Conservation (phyloP, 1,140 invertebrate species). For the Caerostris extrusa region DNA sequence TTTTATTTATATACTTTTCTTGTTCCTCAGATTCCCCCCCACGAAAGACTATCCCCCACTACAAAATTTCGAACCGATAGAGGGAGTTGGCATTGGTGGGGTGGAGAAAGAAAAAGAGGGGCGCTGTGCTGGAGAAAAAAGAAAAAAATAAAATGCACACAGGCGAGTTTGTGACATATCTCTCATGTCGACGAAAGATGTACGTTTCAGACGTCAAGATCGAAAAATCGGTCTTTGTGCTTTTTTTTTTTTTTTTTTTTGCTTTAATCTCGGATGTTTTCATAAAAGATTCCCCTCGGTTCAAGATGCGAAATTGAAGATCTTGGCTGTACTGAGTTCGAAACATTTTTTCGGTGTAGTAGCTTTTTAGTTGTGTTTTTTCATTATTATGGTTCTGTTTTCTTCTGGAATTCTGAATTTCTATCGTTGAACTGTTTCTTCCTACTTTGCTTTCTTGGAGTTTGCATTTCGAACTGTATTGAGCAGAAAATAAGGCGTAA, state of each 20-base stretch:
- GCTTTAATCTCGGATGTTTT: slow-evolving; percentile 21
- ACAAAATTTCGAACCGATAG: slow-evolving; percentile 38
- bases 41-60: not conserved
- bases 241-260: not conserved
- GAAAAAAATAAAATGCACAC: not conserved
- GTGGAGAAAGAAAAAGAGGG: not conserved
- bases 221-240: not conserved
- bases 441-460: too few species aligned
- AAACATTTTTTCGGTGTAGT: not conserved
- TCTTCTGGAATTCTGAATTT: not conserved
- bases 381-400: not conserved
- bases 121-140: not conserved
- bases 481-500: too few species aligned
- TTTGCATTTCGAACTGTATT: too few species aligned
- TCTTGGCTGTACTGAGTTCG: not conserved
- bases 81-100: not conserved
- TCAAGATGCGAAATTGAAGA: slow-evolving; percentile 35
- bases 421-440: too few species aligned
- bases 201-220: slow-evolving; percentile 42
- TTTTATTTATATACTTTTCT: not conserved
- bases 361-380: not conserved
- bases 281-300: slow-evolving; percentile 1
- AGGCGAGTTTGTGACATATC: slow-evolving; percentile 45
- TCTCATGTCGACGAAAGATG: slow-evolving; percentile 25
- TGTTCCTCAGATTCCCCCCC: slow-evolving; percentile 24